These are phyloP conservation scores for Idaea biselata DNA, from an alignment of 2,888 invertebrate species.

Conservation along the genomic window DNA sequence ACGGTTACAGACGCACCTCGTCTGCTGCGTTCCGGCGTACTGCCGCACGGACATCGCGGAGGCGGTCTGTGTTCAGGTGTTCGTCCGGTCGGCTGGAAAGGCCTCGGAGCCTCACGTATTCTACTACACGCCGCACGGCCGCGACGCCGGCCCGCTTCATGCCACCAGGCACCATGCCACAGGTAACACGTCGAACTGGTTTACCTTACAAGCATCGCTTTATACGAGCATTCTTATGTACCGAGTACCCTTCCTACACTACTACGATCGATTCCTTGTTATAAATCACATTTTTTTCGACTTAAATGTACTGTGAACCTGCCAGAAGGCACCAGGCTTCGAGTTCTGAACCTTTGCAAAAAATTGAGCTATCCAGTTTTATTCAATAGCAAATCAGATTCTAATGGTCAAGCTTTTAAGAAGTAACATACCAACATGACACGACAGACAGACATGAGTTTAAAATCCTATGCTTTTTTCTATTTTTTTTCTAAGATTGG, in stretches of 20 bases:
- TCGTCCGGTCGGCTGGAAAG: slow-evolving; percentile 91
- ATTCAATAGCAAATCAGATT: no score
- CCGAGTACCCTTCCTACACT: neutral
- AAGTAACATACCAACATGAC: no score
- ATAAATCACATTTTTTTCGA: slow-evolving; percentile 10
- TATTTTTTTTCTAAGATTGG: no score
- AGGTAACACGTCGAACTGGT: slow-evolving; percentile 36
- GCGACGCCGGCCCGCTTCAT: slow-evolving; percentile 54
- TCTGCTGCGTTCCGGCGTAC: slow-evolving; percentile 92
- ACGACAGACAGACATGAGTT: no score
- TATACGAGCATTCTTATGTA: neutral
- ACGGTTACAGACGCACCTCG: slow-evolving; percentile 87
- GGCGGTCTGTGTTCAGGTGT: slow-evolving; percentile 87
- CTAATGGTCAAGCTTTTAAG: no score
- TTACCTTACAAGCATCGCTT: neutral
- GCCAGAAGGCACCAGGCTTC: no score
- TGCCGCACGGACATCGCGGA: slow-evolving; percentile 84
- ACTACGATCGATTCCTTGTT: neutral
- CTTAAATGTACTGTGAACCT: neutral
- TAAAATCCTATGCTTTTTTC: no score
- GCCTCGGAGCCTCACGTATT: slow-evolving; percentile 92
- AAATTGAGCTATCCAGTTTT: no score
- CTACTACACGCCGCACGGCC: slow-evolving; percentile 85
- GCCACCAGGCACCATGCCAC: slow-evolving; percentile 54
- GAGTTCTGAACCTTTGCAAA: no score